These are phyloP conservation scores for Holcopasites calliopsidis DNA, from an alignment of 1,140 invertebrate genomes.

Conservation along the genomic window DNA sequence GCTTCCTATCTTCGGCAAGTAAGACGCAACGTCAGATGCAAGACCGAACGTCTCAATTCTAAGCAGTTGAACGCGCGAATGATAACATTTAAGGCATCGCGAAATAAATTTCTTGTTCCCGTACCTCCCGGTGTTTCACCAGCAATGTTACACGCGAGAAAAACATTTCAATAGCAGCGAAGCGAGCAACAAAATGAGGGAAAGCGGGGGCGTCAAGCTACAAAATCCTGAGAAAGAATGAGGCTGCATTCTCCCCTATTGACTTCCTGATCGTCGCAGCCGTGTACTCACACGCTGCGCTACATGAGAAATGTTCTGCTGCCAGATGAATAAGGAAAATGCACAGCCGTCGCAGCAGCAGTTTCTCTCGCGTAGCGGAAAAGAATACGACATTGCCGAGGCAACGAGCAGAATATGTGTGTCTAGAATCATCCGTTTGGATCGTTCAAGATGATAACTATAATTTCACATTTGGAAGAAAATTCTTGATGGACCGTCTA, in stretches of 20 bases:
- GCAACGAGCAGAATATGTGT: constrained; percentile 40
- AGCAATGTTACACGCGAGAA: constrained; percentile 5
- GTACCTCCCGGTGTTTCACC: neutral
- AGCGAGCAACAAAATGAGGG: neutral
- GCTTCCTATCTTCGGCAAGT: constrained; percentile 54
- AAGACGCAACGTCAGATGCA: constrained; percentile 65
- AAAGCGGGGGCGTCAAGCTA: neutral
- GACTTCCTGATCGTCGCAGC: constrained; percentile 45
- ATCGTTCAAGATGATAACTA: constrained; percentile 34
- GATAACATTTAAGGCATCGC: neutral
- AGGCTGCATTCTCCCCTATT: constrained; percentile 56
- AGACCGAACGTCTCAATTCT: constrained; percentile 62
- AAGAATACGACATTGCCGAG: constrained; percentile 48
- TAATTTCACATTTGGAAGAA: constrained; percentile 18
- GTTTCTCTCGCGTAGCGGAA: constrained; percentile 49
- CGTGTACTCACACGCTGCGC: constrained; percentile 13
- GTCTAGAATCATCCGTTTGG: constrained; percentile 39
- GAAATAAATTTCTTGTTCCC: neutral
- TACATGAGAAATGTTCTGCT: constrained; percentile 55
- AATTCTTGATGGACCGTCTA: neutral
- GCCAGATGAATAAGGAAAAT: constrained; percentile 62
- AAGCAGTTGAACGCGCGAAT: constrained; percentile 43
- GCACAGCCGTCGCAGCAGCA: constrained; percentile 42
- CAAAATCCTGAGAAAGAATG: constrained; percentile 50
- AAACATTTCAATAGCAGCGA: constrained; percentile 10